These are phyloP conservation scores for Drosophila siamana DNA, from an alignment of 2,888 invertebrate species.

Conservation along the genomic window DNA sequence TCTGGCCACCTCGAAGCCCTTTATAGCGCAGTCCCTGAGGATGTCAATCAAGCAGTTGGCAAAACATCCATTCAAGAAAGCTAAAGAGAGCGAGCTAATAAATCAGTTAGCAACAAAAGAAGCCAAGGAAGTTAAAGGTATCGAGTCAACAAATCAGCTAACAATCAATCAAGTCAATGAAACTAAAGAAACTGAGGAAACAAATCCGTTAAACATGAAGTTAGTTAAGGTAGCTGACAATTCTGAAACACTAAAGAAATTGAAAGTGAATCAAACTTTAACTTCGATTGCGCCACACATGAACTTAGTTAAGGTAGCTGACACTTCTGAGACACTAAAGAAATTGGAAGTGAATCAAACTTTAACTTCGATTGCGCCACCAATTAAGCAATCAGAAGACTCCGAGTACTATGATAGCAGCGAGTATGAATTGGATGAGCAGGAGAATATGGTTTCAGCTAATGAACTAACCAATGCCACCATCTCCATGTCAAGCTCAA, in stretches of 20 bases:
- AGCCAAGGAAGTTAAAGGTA: too few species aligned
- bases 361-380: background rate
- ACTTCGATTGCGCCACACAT: background rate
- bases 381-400: conserved; percentile 24
- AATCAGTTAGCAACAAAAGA: background rate
- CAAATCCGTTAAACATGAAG: too few species aligned
- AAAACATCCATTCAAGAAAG: conserved; percentile 10
- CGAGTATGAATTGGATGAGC: conserved; percentile 49
- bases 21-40: conserved; percentile 58
- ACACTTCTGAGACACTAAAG: conserved; percentile 24
- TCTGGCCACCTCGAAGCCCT: conserved; percentile 59
- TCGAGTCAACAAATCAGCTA: too few species aligned
- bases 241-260: conserved; percentile 40
- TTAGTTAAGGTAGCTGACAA: too few species aligned
- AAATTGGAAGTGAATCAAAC: conserved; percentile 48
- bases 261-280: conserved; percentile 38
- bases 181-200: background rate
- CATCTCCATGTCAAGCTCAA: background rate
- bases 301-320: too few species aligned
- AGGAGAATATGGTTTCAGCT: conserved; percentile 28
- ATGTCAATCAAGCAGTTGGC: conserved; percentile 59
- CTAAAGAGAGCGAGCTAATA: background rate
- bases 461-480: background rate
- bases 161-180: background rate
- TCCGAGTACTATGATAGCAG: conserved; percentile 52